A percentile compares a stretch with the other conserved stretches of the same genome.
Evolutionary conservation across 2,113 vertebrate species (phyloP).

Genomic region (Callaeas wilsoni): DNA sequence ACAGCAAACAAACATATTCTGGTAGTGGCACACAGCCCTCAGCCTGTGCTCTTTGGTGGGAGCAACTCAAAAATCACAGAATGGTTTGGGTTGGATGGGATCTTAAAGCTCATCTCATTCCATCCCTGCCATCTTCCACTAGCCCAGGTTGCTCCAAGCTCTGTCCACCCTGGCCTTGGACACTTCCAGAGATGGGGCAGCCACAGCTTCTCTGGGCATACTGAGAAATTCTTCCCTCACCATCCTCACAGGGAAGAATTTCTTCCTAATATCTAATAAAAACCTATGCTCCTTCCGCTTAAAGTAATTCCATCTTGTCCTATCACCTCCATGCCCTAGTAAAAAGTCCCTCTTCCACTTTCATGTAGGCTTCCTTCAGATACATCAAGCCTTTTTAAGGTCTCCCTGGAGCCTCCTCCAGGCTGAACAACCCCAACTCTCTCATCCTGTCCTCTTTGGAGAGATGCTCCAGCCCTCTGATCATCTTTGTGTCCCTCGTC

Average conservation of each 20-base stretch:
- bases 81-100: not conserved
- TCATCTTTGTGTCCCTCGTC: not conserved
- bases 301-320: not conserved
- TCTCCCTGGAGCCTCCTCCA: not conserved
- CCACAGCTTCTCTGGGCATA: not conserved
- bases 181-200: not conserved
- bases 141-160: not conserved
- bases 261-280: not conserved
- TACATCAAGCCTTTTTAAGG: not conserved
- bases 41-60: not conserved
- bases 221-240: too few relatives aligned
- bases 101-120: not conserved
- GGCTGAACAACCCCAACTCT: not conserved
- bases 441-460: not conserved
- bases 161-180: not conserved
- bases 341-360: not conserved
- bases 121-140: not conserved
- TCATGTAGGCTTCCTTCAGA: not conserved
- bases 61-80: not conserved
- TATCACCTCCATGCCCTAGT: not conserved
- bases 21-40: rapidly evolving
- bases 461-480: not conserved
- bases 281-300: rapidly evolving
- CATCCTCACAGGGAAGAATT: not conserved
- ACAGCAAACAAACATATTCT: not conserved